Evolutionary conservation across 2,888 invertebrate genomes (phyloP).

Genomic region (Abscondita cerata): DNA sequence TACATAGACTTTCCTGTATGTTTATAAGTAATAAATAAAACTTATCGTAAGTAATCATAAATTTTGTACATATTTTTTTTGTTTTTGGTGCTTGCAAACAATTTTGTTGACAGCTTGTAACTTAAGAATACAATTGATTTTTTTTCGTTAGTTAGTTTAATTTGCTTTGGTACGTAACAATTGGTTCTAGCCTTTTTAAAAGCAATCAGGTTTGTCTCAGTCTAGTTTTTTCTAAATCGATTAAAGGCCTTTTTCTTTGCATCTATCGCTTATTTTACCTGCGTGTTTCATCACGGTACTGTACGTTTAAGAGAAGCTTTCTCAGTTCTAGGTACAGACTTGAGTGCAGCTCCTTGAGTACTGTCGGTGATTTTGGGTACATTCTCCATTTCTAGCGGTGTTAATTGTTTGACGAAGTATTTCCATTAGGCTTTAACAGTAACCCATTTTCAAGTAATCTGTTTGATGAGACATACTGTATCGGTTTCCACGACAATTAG

Average conservation of each 20-base stretch:
- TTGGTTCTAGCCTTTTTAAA: neutral
- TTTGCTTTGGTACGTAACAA: too few relatives aligned
- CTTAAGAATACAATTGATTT: too few relatives aligned
- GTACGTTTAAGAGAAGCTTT: neutral
- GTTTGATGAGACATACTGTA: neutral
- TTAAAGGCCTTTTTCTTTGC: neutral
- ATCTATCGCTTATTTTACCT: neutral
- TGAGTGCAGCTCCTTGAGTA: neutral
- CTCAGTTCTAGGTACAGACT: neutral
- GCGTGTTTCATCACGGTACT: neutral
- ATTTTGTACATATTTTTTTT: too few relatives aligned
- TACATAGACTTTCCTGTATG: too few relatives aligned
- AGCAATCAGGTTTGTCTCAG: neutral
- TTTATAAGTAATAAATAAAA: too few relatives aligned
- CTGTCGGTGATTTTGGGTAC: neutral
- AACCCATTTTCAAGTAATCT: neutral
- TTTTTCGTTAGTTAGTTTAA: too few relatives aligned
- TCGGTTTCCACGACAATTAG: neutral
- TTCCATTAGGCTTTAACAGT: neutral
- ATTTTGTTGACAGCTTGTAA: too few relatives aligned
- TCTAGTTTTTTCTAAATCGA: neutral
- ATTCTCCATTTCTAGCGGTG: too few relatives aligned
- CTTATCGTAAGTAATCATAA: too few relatives aligned
- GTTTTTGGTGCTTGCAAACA: too few relatives aligned
- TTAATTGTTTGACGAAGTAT: too few relatives aligned